Evolutionary conservation across 2,888 invertebrate species (phyloP).

Genomic region (Papilio gigon): DNA sequence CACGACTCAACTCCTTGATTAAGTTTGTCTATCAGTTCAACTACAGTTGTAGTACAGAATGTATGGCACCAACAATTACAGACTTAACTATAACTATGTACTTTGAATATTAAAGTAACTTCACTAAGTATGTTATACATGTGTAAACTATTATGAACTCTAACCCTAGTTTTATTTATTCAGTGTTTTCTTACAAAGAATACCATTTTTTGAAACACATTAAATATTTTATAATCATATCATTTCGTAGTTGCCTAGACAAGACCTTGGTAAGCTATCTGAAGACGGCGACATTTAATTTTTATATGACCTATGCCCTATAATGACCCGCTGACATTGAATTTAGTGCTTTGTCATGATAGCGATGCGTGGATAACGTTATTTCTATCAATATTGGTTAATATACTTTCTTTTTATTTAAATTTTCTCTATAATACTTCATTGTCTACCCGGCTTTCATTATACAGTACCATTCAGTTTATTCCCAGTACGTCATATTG

Average conservation of each 20-base stretch:
- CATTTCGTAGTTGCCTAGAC: background rate
- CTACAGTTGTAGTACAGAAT: slow-evolving; percentile 34
- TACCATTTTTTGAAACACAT: too few species aligned
- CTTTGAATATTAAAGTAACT: too few species aligned
- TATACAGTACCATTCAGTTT: slow-evolving; percentile 23
- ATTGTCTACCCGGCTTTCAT: background rate
- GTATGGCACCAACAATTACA: slow-evolving; percentile 19
- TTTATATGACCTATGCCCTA: slow-evolving; percentile 1
- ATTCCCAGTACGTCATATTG: slow-evolving; percentile 17
- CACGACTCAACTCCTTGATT: slow-evolving; percentile 55
- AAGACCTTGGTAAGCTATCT: background rate
- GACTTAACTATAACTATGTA: too few species aligned
- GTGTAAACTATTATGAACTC: too few species aligned
- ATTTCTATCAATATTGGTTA: background rate
- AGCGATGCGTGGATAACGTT: background rate
- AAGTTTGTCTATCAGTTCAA: slow-evolving; percentile 52
- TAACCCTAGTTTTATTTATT: too few species aligned
- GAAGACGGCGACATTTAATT: background rate
- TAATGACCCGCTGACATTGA: background rate
- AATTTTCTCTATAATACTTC: background rate
- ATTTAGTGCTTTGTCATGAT: background rate
- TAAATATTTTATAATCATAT: background rate
- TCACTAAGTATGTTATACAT: background rate
- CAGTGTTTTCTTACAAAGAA: background rate
- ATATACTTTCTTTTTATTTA: background rate